Evolutionary conservation across 2,113 vertebrate genomes (phyloP).

Genomic region (Alectura lathami): DNA sequence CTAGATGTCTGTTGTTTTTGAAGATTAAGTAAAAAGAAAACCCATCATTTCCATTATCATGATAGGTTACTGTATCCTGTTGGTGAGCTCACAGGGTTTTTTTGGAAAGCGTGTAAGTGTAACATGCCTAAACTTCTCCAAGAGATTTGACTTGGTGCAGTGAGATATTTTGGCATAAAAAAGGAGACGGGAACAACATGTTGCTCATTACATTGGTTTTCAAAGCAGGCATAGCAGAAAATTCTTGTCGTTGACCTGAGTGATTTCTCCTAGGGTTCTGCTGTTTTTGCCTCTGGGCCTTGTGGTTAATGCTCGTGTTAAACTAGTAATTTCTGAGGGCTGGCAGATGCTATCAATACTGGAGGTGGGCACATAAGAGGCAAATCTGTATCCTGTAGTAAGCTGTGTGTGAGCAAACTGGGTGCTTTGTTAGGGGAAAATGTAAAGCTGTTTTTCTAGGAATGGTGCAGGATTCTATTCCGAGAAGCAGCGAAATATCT

Average conservation of each 20-base stretch:
- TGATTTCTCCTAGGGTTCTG: not conserved
- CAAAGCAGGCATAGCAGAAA: not conserved
- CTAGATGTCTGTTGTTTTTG: not conserved
- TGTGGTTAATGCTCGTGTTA: not conserved
- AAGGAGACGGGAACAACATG: not conserved
- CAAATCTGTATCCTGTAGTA: not conserved
- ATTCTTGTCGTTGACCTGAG: not conserved
- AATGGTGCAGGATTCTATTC: constrained; percentile 18
- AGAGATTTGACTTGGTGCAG: not conserved
- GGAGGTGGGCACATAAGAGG: not conserved
- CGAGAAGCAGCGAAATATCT: constrained; percentile 1
- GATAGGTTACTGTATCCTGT: not conserved
- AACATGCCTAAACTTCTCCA: not conserved
- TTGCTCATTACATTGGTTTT: not conserved
- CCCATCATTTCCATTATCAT: not conserved
- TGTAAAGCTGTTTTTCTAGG: constrained; percentile 19
- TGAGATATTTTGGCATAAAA: not conserved
- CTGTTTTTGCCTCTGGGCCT: not conserved
- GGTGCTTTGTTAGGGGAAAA: not conserved
- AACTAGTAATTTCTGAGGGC: not conserved
- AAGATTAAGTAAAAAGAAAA: not conserved
- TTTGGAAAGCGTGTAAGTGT: not conserved
- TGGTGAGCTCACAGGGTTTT: not conserved
- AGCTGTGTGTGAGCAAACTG: accelerated
- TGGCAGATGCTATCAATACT: not conserved